phyloP scores from a whole-genome alignment of 2,888 invertebrate species.

The Carterocephalus palaemon region DNA sequence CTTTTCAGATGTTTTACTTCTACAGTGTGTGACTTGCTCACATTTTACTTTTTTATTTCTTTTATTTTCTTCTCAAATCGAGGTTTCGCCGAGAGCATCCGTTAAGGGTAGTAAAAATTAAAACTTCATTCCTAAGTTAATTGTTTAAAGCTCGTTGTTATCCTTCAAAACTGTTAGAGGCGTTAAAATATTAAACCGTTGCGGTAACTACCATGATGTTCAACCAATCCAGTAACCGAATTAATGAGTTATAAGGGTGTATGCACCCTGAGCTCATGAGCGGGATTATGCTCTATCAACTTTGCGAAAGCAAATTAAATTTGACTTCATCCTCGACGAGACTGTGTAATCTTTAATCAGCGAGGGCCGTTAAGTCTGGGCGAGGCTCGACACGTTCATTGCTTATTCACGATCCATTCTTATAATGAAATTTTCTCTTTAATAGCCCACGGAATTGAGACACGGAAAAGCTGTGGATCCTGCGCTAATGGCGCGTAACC shows the following conservation, averaged over 20 bases:
- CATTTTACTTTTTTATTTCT: no score
- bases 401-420: conserved; percentile 30
- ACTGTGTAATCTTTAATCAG: conserved; percentile 33
- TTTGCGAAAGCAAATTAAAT: conserved; percentile 51
- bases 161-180: background rate
- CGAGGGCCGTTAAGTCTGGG: conserved; percentile 16
- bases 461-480: conserved; percentile 62
- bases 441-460: conserved; percentile 54
- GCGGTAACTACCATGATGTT: conserved; percentile 31
- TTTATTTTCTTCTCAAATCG: no score
- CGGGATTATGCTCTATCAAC: conserved; percentile 43
- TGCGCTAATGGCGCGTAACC: conserved; percentile 63
- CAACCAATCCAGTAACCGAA: conserved; percentile 35
- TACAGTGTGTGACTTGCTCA: no score
- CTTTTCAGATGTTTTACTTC: no score
- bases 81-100: no score
- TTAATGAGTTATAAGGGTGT: conserved; percentile 43
- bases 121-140: no score
- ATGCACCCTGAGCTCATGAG: conserved; percentile 28
- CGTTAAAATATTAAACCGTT: conserved; percentile 19
- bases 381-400: conserved; percentile 26
- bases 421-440: conserved; percentile 41
- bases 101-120: no score
- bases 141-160: no score
- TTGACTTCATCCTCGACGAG: conserved; percentile 42